phyloP scores from a whole-genome alignment of 2,888 invertebrate genomes.

The Agrochola circellaris region DNA sequence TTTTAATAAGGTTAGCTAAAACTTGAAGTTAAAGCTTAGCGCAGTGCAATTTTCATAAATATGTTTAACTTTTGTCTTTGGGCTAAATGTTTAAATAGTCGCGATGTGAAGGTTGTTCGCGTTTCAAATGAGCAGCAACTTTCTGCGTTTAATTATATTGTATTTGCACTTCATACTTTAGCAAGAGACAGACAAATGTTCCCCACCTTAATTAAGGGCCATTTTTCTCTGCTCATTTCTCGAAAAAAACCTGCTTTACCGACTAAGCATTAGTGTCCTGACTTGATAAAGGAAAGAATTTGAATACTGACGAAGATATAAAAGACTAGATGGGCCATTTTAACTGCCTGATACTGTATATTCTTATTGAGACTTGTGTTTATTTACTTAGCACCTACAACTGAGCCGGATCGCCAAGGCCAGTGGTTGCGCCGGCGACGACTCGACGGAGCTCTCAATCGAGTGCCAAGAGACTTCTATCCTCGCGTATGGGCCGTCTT shows the following conservation, averaged over 20 bases:
- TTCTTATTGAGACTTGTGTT: neutral
- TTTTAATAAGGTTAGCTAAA: neutral
- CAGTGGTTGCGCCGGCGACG: slow-evolving; percentile 98
- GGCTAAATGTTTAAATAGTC: neutral
- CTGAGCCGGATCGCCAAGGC: slow-evolving; percentile 96
- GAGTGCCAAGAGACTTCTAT: slow-evolving; percentile 99
- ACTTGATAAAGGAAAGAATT: neutral
- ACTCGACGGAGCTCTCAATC: slow-evolving; percentile 98
- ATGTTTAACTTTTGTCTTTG: neutral
- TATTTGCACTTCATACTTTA: neutral
- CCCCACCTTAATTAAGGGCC: neutral
- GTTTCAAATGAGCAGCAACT: neutral
- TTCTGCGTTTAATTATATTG: neutral
- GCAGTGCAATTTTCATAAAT: neutral
- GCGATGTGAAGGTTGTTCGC: neutral
- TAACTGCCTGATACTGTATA: neutral
- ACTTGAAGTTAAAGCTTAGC: neutral
- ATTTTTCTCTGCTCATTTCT: neutral
- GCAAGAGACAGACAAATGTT: neutral
- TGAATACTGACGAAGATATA: neutral
- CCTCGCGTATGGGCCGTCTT: slow-evolving; percentile 97
- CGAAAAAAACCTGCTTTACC: neutral
- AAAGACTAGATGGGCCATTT: neutral
- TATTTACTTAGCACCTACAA: slow-evolving; percentile 84
- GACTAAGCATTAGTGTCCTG: neutral